Base-by-base conservation (phyloP, 2,888 invertebrate species). In the Bembecia ichneumoniformis region DNA sequence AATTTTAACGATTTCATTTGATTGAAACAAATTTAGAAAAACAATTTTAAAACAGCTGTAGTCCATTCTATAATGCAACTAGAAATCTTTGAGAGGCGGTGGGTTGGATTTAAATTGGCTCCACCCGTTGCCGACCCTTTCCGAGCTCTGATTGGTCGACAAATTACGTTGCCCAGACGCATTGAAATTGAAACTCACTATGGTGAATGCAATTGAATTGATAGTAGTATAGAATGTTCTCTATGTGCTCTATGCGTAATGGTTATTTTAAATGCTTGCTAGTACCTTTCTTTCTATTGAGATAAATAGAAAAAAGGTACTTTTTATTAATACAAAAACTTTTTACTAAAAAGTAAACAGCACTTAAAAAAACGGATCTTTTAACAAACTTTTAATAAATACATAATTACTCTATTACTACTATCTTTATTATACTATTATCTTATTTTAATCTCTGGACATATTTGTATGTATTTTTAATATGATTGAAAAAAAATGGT, bases 201-300 rank as follows among this genome's bases (percentile, higher is more conserved):
- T 59, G 60, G 72, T 66, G 70, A 76, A 76, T 70, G 71, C 76
- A 77, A 80, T 82, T 74, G 72, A 82, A 78, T 75, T 74, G 75
- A 74, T 70, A 60, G 58, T 62, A 67, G 68, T 68, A 63, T 68
- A 71, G 66, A 74, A 70, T 68, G 65, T 62, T 67, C 69, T 73
- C 76, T 76, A 73, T 70, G 68, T 66, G 68, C 66, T 68, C 61
- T 70, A 58, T 59, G 53, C 59, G 68, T 76, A 71, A 77, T 75
- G 49, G 71, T 68, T 71, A 71, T 64, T 73, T 77, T 68, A 68
- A 67, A 64, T 46, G 13, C 3, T 46, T 40, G 14, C 28, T 28
- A n/a, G n/a, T n/a, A n/a, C n/a, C n/a, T n/a, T n/a, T n/a, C n/a
- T n/a, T n/a, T n/a, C n/a, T n/a, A 28, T 28, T 28, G 5, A 28